These are phyloP conservation scores for Myrmecobius fasciatus DNA, from an alignment of 2,113 vertebrate genomes.

Conservation along the genomic window DNA sequence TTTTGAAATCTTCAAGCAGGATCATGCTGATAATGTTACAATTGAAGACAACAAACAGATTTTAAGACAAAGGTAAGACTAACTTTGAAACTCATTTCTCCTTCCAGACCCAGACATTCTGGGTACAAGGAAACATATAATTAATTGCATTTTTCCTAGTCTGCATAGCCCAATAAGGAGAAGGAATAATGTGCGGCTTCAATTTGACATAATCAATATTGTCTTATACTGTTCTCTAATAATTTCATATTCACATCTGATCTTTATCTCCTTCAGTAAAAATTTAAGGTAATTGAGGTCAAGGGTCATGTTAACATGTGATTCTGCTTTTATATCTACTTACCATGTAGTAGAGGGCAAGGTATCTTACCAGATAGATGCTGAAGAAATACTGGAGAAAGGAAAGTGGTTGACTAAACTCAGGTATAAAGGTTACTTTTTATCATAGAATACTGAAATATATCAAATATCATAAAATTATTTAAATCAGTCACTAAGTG, in stretches of 20 bases:
- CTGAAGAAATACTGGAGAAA: too few relatives aligned
- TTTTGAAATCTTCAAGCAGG: slow-evolving; percentile 91
- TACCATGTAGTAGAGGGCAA: neutral
- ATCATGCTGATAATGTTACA: slow-evolving; percentile 87
- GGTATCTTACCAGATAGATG: too few relatives aligned
- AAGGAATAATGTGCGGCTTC: neutral
- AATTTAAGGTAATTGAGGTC: neutral
- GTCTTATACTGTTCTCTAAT: neutral
- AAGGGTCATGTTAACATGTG: neutral
- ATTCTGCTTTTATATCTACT: too few relatives aligned
- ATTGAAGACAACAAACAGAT: slow-evolving; percentile 92
- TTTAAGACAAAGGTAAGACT: slow-evolving; percentile 91
- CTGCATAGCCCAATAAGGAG: neutral
- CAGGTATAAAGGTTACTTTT: too few relatives aligned
- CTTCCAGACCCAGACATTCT: neutral
- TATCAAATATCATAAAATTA: too few relatives aligned
- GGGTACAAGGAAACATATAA: fast-evolving
- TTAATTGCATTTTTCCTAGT: neutral
- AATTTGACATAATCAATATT: neutral
- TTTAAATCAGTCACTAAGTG: too few relatives aligned
- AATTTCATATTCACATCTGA: neutral
- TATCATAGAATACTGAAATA: too few relatives aligned
- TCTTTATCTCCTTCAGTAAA: neutral
- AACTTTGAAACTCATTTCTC: neutral
- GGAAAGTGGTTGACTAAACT: too few relatives aligned